phyloP scores from a whole-genome alignment of 2,888 invertebrate species.

The Epistrophe eligans region DNA sequence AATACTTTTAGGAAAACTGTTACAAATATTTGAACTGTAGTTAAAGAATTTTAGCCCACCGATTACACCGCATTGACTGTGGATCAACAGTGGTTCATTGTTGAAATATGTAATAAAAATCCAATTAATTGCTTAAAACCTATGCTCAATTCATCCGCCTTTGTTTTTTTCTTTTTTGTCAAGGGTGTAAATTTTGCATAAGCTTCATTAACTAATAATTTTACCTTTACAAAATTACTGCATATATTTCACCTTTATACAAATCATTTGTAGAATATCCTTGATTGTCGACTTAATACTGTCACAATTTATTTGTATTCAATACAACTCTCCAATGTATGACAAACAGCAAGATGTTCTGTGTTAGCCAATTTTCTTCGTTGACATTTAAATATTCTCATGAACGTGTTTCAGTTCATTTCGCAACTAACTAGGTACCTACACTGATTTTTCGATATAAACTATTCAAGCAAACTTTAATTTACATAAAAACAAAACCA shows the following conservation, averaged over 20 bases:
- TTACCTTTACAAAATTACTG: too few relatives aligned
- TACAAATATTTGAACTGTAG: too few relatives aligned
- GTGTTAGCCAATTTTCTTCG: constrained; percentile 25
- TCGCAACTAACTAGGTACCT: not conserved
- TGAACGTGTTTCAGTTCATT: constrained; percentile 26
- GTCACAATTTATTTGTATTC: not conserved
- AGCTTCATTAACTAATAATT: too few relatives aligned
- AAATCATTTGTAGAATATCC: not conserved
- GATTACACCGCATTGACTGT: too few relatives aligned
- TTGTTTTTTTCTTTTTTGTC: too few relatives aligned
- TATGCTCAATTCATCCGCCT: too few relatives aligned
- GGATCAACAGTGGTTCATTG: too few relatives aligned
- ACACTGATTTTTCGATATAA: constrained; percentile 51
- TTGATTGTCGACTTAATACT: not conserved
- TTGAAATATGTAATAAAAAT: too few relatives aligned
- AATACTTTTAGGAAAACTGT: too few relatives aligned
- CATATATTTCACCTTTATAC: not conserved
- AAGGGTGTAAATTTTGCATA: too few relatives aligned
- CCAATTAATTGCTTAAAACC: too few relatives aligned
- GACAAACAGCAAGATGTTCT: not conserved
- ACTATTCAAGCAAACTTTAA: constrained; percentile 25
- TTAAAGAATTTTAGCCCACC: too few relatives aligned
- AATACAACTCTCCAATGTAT: not conserved
- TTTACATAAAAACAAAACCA: constrained; percentile 27
- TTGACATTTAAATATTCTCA: constrained; percentile 46